A percentile compares a stretch with the other conserved stretches of the same genome.
Evolutionary conservation across 2,113 vertebrate species (phyloP).

Genomic region (Lanius ludovicianus): DNA sequence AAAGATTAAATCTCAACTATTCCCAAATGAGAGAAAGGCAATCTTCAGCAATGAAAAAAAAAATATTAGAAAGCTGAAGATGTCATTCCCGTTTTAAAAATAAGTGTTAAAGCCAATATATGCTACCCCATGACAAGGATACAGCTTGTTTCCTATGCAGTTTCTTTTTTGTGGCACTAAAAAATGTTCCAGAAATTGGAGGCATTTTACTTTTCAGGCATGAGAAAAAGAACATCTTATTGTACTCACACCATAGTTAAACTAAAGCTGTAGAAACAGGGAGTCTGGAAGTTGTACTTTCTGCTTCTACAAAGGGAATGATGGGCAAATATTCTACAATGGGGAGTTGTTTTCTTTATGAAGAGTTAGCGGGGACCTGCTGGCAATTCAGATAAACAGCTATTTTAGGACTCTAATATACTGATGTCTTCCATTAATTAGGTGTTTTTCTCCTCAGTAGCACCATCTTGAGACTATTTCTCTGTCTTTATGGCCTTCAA

Average conservation of each 20-base stretch:
- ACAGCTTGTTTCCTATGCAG: neutral
- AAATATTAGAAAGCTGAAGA: neutral
- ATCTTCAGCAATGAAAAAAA: neutral
- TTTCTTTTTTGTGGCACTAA: neutral
- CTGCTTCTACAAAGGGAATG: neutral
- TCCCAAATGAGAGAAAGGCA: neutral
- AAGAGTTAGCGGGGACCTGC: neutral
- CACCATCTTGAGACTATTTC: neutral
- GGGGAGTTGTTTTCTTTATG: neutral
- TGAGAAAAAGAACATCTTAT: neutral
- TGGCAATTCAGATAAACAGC: neutral
- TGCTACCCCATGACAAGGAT: neutral
- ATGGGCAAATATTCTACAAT: neutral
- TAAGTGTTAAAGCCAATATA: neutral
- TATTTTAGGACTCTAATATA: neutral
- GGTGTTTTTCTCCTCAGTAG: neutral
- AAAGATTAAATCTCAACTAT: neutral
- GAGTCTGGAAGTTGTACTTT: neutral
- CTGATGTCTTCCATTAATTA: neutral
- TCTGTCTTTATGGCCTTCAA: neutral
- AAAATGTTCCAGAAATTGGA: neutral
- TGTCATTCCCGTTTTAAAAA: neutral
- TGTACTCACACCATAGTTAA: rapidly evolving
- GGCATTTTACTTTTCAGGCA: neutral
- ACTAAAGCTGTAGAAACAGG: neutral